phyloP scores from a whole-genome alignment of 2,888 invertebrate genomes.

The Camponotus fellah region DNA sequence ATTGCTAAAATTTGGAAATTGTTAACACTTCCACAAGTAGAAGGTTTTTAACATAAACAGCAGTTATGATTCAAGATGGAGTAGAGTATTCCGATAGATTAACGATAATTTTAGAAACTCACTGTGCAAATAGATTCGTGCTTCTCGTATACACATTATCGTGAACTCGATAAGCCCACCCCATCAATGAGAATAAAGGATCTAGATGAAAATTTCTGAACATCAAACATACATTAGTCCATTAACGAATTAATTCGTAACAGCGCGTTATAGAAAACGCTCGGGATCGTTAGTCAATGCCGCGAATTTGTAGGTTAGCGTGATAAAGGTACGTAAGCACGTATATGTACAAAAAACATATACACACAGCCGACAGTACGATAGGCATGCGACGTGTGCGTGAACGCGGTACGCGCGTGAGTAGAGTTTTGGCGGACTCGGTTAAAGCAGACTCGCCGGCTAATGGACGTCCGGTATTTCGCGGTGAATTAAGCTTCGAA shows the following conservation, averaged over 20 bases:
- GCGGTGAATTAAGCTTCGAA: slow-evolving; percentile 75
- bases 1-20: slow-evolving; percentile 3
- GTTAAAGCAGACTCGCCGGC: slow-evolving; percentile 74
- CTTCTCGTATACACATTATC: slow-evolving; percentile 8
- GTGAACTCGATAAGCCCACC: slow-evolving; percentile 10
- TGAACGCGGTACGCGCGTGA: slow-evolving; percentile 56
- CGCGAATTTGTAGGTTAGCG: slow-evolving; percentile 52
- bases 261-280: slow-evolving; percentile 79
- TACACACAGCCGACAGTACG: slow-evolving; percentile 40
- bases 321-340: slow-evolving; percentile 36
- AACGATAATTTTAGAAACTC: slow-evolving; percentile 20
- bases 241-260: slow-evolving; percentile 84
- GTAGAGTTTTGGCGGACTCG: slow-evolving; percentile 70
- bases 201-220: slow-evolving; percentile 45
- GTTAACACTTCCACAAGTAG: not conserved
- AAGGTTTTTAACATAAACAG: not conserved
- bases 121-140: slow-evolving; percentile 10
- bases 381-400: slow-evolving; percentile 62
- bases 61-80: not conserved
- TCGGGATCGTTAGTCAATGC: slow-evolving; percentile 72
- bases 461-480: slow-evolving; percentile 84
- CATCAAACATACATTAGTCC: slow-evolving; percentile 81
- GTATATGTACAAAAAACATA: slow-evolving; percentile 46
- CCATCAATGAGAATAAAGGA: slow-evolving; percentile 28
- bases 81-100: not conserved